Percentiles rank a stretch among this genome's conserved stretches.
phyloP scores from a whole-genome alignment of 2,113 vertebrate genomes.

The Abramis brama region DNA sequence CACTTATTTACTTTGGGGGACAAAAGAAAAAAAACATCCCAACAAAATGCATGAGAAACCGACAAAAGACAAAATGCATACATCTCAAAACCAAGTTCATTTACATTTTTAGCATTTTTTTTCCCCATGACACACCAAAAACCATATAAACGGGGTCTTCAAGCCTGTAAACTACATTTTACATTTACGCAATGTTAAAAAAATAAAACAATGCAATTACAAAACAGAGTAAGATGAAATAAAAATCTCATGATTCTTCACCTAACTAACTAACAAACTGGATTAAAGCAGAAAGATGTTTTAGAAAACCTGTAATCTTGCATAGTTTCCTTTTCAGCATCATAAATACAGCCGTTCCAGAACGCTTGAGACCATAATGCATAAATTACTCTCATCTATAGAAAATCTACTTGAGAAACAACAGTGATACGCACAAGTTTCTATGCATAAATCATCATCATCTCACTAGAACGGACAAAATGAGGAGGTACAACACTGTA shows the following conservation, averaged over 20 bases:
- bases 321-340: neutral
- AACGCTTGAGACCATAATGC: neutral
- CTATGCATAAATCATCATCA: neutral
- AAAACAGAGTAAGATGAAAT: constrained; percentile 68
- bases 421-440: neutral
- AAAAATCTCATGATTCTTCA: constrained; percentile 53
- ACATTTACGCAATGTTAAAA: no score
- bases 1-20: neutral
- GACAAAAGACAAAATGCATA: neutral
- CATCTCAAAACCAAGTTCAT: neutral
- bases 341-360: neutral
- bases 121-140: constrained; percentile 72
- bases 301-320: neutral
- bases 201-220: constrained; percentile 55
- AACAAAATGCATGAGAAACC: neutral
- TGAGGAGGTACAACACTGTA: neutral
- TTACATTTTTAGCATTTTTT: constrained; percentile 55
- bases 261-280: neutral
- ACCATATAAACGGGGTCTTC: constrained; percentile 77
- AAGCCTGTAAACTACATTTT: constrained; percentile 70
- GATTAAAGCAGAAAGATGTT: neutral
- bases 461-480: neutral
- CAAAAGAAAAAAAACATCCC: no score
- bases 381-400: neutral
- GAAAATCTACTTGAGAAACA: neutral